phyloP scores from a whole-genome alignment of 2,888 invertebrate species.

The Troides helena region DNA sequence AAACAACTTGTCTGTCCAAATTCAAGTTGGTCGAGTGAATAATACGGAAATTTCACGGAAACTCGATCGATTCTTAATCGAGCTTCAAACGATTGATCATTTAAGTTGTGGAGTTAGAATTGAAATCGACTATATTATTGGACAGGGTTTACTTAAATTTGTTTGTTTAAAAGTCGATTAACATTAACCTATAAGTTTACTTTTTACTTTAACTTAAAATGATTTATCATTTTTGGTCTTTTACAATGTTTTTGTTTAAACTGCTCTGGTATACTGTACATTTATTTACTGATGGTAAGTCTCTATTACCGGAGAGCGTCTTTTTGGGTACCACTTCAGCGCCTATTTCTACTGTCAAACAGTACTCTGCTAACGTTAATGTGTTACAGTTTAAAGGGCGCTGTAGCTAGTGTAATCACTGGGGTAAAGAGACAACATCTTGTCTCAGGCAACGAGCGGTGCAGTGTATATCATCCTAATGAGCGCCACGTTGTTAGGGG shows the following conservation, averaged over 20 bases:
- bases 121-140: conserved; percentile 21
- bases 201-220: neutral
- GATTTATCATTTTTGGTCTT: neutral
- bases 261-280: neutral
- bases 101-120: conserved; percentile 15
- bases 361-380: too few species aligned
- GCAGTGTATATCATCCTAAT: too few species aligned
- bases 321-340: too few species aligned
- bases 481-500: too few species aligned
- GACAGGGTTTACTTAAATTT: conserved; percentile 25
- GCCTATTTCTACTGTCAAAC: too few species aligned
- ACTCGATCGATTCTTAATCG: conserved; percentile 26
- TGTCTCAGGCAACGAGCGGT: too few species aligned
- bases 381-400: too few species aligned
- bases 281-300: too few species aligned
- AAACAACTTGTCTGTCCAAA: conserved; percentile 26
- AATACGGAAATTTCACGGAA: conserved; percentile 27
- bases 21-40: conserved; percentile 27
- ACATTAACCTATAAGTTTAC: neutral
- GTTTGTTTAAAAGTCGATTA: conserved; percentile 13
- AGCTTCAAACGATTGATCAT: conserved; percentile 23
- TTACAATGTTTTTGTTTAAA: too few species aligned
- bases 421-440: too few species aligned
- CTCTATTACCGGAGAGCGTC: too few species aligned
- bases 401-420: too few species aligned